Base-by-base conservation (phyloP, 2,113 vertebrate genomes). In the Irena cyanogastra region DNA sequence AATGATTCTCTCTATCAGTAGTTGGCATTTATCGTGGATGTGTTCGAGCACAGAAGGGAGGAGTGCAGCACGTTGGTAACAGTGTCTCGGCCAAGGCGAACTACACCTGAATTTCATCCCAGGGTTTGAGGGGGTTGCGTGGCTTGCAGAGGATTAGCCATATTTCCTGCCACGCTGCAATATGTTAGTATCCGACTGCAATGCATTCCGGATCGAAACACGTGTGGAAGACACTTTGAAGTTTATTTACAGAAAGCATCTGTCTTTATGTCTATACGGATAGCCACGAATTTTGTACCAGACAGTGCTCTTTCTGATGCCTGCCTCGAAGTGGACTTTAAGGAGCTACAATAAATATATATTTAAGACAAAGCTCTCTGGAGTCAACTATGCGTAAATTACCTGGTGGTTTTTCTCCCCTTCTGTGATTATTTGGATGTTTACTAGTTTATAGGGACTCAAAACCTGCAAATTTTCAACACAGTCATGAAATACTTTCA, bases 111-210 rank as follows among this genome's bases (percentile, higher is more conserved):
- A 77, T 83, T 89, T 87, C 50, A 61, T 13, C 31, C 6, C 19
- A 8, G 80, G 76, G 23, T 66, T 41, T 63, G 42, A 77, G 42
- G n/a, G 6, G 20, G 3, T 2, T 39, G 42, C n/a, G 24, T 61
- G 59, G 31, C 23, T 49, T 54, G 50, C 16, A 1, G 8, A 79
- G 28, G 30, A 64, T 64, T 39, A 72, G 52, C 41, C 41, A 6
- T 1, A 5, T 33, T 37, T 68, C 35, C 63, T 83, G 47, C 33
- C 33, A 13, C 0, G 0, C 45, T 69, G 33, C 16, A n/a, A 0
- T 16, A 41, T 8, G 49, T 6, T 61, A 42, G 56, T 68, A 33
- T 63, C 47, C 50, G 33, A 52, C 66, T 69, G 75, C 33, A 24
- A 31, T 3, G 11, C 39, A 49, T 52, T 86, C 63, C 1, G 0